Base-by-base conservation (phyloP, 1,140 invertebrate genomes). In the Neodiprion virginianus region DNA sequence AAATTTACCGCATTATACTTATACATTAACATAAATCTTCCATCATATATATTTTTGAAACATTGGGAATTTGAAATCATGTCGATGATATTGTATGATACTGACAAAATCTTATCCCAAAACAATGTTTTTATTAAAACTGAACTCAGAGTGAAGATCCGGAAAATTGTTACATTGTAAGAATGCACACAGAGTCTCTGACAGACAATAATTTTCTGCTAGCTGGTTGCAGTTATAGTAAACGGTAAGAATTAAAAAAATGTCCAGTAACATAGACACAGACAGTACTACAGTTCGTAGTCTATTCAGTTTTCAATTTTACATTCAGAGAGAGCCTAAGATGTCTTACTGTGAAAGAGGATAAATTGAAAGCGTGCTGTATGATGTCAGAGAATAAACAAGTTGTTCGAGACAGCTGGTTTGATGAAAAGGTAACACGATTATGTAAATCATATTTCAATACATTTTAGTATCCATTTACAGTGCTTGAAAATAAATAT, bases 151-250 rank as follows among this genome's bases (percentile, higher is more conserved):
- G 92, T 69, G 91, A 89, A 77, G 90, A 90, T 81, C 87, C 85
- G 10, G 91, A 91, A 49, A 91, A 92, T 82, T 93, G 91, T 81
- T 94, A 95, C 83, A 75, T 94, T n/a, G 91, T 93, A 14, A 84
- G 75, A 74, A 78, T 86, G 76, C 86, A 88, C 74, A 78, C 77
- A n/a, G 80, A 82, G 21, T 74, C 80, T 67, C 68, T 70, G 23
- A 79, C 83, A 81, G 78, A 9, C 79, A 88, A 47, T 78, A 85
- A 66, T 2, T 89, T 93, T 23, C 78, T 94, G 0, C 78, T 95
- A 17, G 90, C 91, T 5, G 93, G 93, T 61, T 93, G 91, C 0
- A 91, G 91, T 76, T 88, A 82, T 12, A 86, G 88, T 17, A 87
- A 90, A 75, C 91, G 92, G 91, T 92, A 83, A 77, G 21, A 67